These are phyloP conservation scores for Eilema griseolum DNA, from an alignment of 2,888 invertebrate species.

Conservation along the genomic window DNA sequence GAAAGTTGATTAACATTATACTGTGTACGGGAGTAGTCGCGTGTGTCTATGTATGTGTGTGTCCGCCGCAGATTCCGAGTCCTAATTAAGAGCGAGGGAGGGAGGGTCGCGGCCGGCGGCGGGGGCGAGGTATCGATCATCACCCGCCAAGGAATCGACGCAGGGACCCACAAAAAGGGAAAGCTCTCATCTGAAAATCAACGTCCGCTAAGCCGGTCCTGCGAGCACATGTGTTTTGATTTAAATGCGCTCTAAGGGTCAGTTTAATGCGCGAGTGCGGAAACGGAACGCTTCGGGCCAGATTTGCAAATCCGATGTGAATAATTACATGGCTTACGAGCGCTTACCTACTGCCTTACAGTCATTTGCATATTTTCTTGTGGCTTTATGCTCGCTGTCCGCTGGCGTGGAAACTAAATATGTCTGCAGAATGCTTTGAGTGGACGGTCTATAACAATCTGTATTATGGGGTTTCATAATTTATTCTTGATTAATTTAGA, in stretches of 20 bases:
- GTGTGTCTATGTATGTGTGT: slow-evolving; percentile 84
- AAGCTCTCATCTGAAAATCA: slow-evolving; percentile 84
- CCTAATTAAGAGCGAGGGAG: slow-evolving; percentile 93
- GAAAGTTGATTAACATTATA: slow-evolving; percentile 87
- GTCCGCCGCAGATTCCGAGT: slow-evolving; percentile 94
- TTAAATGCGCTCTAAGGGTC: slow-evolving; percentile 84
- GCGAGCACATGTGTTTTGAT: slow-evolving; percentile 86
- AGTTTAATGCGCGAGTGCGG: slow-evolving; percentile 80
- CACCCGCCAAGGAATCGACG: slow-evolving; percentile 86
- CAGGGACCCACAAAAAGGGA: slow-evolving; percentile 86
- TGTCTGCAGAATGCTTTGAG: slow-evolving; percentile 51
- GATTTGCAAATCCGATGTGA: slow-evolving; percentile 86
- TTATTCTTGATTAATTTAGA: slow-evolving; percentile 1
- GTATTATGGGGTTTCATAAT: neutral
- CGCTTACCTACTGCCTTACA: slow-evolving; percentile 86
- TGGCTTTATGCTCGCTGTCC: slow-evolving; percentile 74
- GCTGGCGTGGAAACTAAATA: slow-evolving; percentile 61
- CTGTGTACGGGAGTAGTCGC: slow-evolving; percentile 56
- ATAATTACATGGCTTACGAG: slow-evolving; percentile 86
- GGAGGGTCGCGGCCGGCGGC: slow-evolving; percentile 78
- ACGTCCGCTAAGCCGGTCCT: slow-evolving; percentile 82
- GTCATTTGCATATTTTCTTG: slow-evolving; percentile 86
- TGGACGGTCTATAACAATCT: slow-evolving; percentile 18
- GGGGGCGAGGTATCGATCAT: slow-evolving; percentile 85
- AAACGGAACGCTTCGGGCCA: slow-evolving; percentile 82